phyloP scores from a whole-genome alignment of 2,797 vertebrate species.

The Muraenolepis orangiensis region DNA sequence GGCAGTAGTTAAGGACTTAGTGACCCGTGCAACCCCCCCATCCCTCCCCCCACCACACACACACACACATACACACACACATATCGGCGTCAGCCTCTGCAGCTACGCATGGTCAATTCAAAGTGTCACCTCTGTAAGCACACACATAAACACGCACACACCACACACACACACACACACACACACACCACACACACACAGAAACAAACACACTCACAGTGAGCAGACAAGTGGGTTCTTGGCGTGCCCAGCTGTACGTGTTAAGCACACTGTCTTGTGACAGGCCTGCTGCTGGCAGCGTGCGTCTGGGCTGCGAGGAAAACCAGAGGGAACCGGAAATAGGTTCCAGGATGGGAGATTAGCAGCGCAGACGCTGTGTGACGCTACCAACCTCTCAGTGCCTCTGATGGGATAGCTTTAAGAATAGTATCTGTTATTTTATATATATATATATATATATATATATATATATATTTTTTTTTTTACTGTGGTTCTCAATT shows the following conservation, averaged over 20 bases:
- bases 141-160: slow-evolving; percentile 9
- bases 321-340: slow-evolving; percentile 11
- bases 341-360: not conserved
- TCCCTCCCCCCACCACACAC: no score
- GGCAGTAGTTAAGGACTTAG: slow-evolving; percentile 60
- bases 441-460: no score
- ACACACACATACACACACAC: no score
- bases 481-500: no score
- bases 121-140: no score
- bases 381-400: not conserved
- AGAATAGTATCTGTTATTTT: no score
- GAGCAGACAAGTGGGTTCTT: slow-evolving; percentile 4
- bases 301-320: slow-evolving; percentile 40
- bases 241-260: slow-evolving; percentile 24
- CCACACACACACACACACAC: slow-evolving; percentile 10
- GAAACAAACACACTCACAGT: slow-evolving; percentile 2
- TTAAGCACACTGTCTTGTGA: slow-evolving; percentile 48
- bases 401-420: no score
- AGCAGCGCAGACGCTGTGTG: no score
- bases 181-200: slow-evolving; percentile 19
- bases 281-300: slow-evolving; percentile 49
- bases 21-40: slow-evolving; percentile 54
- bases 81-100: slow-evolving; percentile 38
- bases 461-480: no score
- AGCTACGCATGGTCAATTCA: slow-evolving; percentile 48